Conservation (phyloP, 1,140 invertebrate species). For the Aphidius ervi region DNA sequence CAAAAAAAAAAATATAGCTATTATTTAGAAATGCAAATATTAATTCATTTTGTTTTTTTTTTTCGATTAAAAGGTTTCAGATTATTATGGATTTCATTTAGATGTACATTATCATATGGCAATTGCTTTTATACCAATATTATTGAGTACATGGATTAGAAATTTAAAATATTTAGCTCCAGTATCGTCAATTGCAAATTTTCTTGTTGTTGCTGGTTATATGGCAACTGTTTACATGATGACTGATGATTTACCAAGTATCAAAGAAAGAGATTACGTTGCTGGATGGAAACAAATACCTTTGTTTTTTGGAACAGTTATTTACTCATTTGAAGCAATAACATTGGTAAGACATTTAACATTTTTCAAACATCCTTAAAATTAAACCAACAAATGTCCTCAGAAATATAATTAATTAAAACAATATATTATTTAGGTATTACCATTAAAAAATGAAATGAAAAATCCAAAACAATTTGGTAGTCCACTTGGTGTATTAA, state of each 20-base stretch:
- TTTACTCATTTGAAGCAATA: conserved; percentile 78
- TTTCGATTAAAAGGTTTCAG: conserved; percentile 55
- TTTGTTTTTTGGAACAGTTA: conserved; percentile 71
- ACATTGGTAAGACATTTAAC: conserved; percentile 60
- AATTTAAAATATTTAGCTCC: conserved; percentile 73
- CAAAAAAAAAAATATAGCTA: too few relatives aligned
- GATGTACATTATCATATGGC: conserved; percentile 68
- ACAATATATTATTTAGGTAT: conserved; percentile 57
- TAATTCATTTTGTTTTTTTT: not conserved
- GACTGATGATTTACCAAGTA: conserved; percentile 61
- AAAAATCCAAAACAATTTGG: conserved; percentile 72
- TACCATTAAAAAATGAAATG: conserved; percentile 90
- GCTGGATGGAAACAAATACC: conserved; percentile 60
- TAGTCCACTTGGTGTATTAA: conserved; percentile 74
- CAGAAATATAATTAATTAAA: conserved; percentile 10
- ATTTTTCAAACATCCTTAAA: not conserved
- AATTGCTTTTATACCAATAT: conserved; percentile 66
- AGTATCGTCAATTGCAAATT: conserved; percentile 68
- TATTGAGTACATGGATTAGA: conserved; percentile 70
- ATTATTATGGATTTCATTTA: conserved; percentile 57
- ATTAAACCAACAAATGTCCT: not conserved
- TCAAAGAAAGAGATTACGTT: conserved; percentile 54
- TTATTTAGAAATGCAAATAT: too few relatives aligned
- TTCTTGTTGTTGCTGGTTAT: conserved; percentile 64
- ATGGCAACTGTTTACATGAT: conserved; percentile 69